Conservation (phyloP, 53 echinoderm and acorn worm genomes). For the Antedon mediterranea region DNA sequence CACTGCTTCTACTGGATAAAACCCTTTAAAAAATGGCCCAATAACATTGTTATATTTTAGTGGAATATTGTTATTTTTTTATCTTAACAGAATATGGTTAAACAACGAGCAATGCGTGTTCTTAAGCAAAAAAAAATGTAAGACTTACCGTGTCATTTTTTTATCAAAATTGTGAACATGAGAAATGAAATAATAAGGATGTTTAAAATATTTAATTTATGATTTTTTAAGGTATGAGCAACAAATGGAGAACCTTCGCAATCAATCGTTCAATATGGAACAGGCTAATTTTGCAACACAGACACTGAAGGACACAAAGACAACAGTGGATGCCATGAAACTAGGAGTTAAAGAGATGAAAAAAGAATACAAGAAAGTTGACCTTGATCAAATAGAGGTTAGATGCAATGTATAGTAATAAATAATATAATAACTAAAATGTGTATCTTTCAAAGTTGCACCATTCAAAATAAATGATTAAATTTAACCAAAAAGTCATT, state of each 20-base stretch:
- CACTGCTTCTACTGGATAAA: too few relatives aligned
- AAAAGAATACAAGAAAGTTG: constrained; percentile 89
- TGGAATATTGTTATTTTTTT: background rate
- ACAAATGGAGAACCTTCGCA: constrained; percentile 62
- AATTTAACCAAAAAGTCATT: too few relatives aligned
- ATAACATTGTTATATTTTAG: too few relatives aligned
- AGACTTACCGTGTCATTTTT: too few relatives aligned
- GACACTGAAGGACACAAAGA: constrained; percentile 92
- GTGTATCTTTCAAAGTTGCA: too few relatives aligned
- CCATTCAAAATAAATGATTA: too few relatives aligned
- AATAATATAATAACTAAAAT: too few relatives aligned
- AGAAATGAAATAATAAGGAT: too few relatives aligned
- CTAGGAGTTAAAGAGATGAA: constrained; percentile 89
- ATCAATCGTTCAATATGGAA: constrained; percentile 98
- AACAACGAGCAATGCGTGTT: constrained; percentile 86
- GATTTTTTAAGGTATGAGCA: constrained; percentile 52
- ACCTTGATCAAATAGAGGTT: constrained; percentile 85
- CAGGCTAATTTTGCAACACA: constrained; percentile 93
- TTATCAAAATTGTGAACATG: too few relatives aligned
- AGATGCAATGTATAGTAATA: too few relatives aligned
- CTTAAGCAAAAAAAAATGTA: constrained; percentile 96
- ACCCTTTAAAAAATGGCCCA: too few relatives aligned
- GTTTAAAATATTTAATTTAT: too few relatives aligned
- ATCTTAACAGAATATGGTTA: constrained; percentile 66
- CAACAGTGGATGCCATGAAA: constrained; percentile 97